These are phyloP conservation scores for Nycticebus coucang DNA, from an alignment of 2,113 vertebrate genomes.

Conservation along the genomic window DNA sequence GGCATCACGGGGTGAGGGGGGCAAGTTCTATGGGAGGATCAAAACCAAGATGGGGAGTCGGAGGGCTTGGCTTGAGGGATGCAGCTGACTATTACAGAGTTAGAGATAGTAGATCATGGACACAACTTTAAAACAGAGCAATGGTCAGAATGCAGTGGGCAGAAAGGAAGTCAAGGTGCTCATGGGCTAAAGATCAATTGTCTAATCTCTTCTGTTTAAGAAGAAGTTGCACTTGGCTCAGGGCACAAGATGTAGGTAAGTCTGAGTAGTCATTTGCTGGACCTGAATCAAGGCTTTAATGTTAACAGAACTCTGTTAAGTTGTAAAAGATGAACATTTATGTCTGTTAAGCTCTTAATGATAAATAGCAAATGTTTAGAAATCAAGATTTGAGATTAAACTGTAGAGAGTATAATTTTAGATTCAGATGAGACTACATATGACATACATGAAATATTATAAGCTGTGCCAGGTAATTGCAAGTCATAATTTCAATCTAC, in stretches of 20 bases:
- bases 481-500: background rate
- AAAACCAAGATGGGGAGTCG: background rate
- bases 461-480: background rate
- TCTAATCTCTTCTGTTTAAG: background rate
- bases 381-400: slow-evolving; percentile 20
- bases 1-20: too few species aligned
- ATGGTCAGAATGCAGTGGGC: background rate
- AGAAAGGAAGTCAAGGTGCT: background rate
- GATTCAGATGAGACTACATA: background rate
- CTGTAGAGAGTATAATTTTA: slow-evolving; percentile 6
- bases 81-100: background rate
- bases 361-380: slow-evolving; percentile 8
- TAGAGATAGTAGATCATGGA: background rate
- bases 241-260: background rate
- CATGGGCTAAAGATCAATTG: background rate
- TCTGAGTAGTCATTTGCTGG: background rate
- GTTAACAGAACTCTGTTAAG: background rate
- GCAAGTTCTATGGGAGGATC: background rate
- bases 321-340: slow-evolving; percentile 11
- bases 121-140: background rate
- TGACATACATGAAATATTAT: background rate
- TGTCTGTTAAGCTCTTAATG: background rate
- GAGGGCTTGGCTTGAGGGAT: background rate
- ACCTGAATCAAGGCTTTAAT: background rate
- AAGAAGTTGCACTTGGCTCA: background rate